Base-by-base conservation (phyloP, 2,888 invertebrate genomes). In the Melinaea menophilus region DNA sequence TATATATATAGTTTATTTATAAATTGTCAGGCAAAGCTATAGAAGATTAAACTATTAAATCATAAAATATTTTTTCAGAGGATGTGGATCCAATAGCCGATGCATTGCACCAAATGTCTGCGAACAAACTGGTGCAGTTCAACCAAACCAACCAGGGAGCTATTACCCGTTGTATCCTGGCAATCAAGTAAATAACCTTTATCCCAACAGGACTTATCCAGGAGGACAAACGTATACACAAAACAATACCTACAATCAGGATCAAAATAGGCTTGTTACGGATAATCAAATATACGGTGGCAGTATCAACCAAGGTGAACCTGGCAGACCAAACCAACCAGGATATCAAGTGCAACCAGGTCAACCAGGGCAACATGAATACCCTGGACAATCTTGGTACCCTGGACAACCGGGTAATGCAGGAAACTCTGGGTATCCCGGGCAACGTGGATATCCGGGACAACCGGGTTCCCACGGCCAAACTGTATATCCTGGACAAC, bases 81-180 rank as follows among this genome's bases (percentile, higher is more conserved):
- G 81, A 2, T 94, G 94, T 72, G 84, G 86, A 69, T 73, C 78
- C 4, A 74, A 75, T 31, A 88, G 86, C 1, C 80, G 76, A 56
- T 85, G 86, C 61, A 67, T 84, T 13, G 76, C 82, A 22, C 84
- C 85, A 0, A 81, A 88, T 64, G 76, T 76, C 1, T 92, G 92
- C 66, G 74, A 75, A 47, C 77, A 89, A 73, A 75, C 85, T 13
- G 12, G 41, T 31, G 70, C 88, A 63, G 87, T 87, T 58, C 66
- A 72, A 3, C 57, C 65, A 12, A 55, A 63, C 33, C 66, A 67
- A 12, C 72, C 58, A 11, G 51, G 51, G 45, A 71, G 69, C 56
- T 65, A 69, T 51, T 31, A 51, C 55, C 67, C 71, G 41, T 56
- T 66, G 12, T 65, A 71, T 34, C 70, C 72, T 58, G 70, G 66